These are phyloP conservation scores for Hylaeus anthracinus DNA, from an alignment of 1,140 invertebrate species.

Conservation along the genomic window DNA sequence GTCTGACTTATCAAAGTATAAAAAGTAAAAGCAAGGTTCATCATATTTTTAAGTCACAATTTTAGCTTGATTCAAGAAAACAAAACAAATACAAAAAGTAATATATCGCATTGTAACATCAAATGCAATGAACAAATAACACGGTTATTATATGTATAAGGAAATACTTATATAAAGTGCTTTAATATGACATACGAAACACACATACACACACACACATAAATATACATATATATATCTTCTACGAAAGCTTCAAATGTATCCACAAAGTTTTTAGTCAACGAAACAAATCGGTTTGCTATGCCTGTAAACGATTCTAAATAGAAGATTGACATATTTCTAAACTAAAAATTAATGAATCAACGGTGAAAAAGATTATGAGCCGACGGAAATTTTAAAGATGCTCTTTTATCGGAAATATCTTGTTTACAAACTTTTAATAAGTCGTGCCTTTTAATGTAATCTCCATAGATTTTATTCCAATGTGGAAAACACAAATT, in stretches of 20 bases:
- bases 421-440: constrained; percentile 74
- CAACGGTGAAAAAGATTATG: constrained; percentile 33
- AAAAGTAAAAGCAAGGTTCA: constrained; percentile 4
- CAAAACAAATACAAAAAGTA: constrained; percentile 37
- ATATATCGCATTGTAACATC: constrained; percentile 45
- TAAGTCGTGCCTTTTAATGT: constrained; percentile 75
- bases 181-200: constrained; percentile 51
- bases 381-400: constrained; percentile 66
- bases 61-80: constrained; percentile 30
- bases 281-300: constrained; percentile 40
- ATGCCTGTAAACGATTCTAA: constrained; percentile 36
- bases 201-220: not conserved
- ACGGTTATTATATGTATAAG: constrained; percentile 58
- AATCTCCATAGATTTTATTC: constrained; percentile 70
- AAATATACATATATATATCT: constrained; percentile 23
- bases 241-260: constrained; percentile 44
- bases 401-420: constrained; percentile 65
- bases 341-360: constrained; percentile 35
- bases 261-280: constrained; percentile 50
- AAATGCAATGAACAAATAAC: constrained; percentile 48
- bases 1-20: constrained; percentile 14
- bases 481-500: constrained; percentile 64
- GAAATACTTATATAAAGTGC: constrained; percentile 56
- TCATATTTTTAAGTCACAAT: constrained; percentile 26
- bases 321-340: constrained; percentile 19